phyloP scores from a whole-genome alignment of 1,140 invertebrate species.

The Drosophila truncata region DNA sequence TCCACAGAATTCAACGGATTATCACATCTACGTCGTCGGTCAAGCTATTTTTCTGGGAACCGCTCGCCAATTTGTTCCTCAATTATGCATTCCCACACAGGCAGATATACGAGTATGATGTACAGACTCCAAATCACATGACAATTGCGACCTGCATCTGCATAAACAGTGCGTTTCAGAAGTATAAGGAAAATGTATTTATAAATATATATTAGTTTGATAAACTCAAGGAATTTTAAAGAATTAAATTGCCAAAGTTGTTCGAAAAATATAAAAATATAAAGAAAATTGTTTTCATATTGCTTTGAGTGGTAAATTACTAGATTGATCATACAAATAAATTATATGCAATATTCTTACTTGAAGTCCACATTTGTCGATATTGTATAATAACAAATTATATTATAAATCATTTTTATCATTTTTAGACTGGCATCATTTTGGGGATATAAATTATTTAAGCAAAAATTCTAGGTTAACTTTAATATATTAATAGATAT shows the following conservation, averaged over 20 bases:
- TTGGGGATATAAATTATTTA: background rate
- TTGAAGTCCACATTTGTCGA: too few species aligned
- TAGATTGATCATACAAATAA: too few species aligned
- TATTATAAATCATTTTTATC: too few species aligned
- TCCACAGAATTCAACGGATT: slow-evolving; percentile 14
- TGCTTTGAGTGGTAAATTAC: too few species aligned
- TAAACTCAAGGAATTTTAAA: background rate
- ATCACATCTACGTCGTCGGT: slow-evolving; percentile 15
- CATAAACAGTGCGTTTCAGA: slow-evolving; percentile 13
- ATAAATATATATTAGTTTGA: background rate
- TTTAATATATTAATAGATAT: background rate
- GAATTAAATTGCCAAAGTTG: background rate
- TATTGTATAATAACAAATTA: too few species aligned
- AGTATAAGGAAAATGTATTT: too few species aligned
- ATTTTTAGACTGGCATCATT: too few species aligned
- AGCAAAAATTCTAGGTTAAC: background rate
- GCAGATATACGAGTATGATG: slow-evolving; percentile 20
- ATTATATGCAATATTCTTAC: too few species aligned
- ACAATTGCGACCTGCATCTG: slow-evolving; percentile 34
- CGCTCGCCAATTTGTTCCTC: slow-evolving; percentile 39
- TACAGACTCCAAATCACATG: slow-evolving; percentile 31
- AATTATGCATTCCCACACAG: slow-evolving; percentile 38
- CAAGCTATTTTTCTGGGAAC: slow-evolving; percentile 37
- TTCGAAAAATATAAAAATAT: too few species aligned
- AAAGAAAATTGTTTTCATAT: too few species aligned